Evolutionary conservation across 2,888 invertebrate genomes (phyloP), one percentile per base, ranked within the genome.

Genomic region (Alloscopus bannaensis): DNA sequence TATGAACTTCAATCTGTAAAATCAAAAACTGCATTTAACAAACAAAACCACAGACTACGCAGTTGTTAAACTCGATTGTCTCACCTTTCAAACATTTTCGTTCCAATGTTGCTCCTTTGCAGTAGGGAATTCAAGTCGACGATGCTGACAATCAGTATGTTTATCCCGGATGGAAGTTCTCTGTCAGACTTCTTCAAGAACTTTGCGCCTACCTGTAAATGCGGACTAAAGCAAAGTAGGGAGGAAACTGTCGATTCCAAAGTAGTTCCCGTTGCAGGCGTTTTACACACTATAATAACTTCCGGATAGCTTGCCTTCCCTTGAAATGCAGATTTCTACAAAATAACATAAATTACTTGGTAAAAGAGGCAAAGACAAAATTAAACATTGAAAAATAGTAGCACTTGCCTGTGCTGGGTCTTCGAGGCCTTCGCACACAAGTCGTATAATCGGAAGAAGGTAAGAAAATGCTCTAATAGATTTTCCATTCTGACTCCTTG

Each of bases 61-160:
- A 36, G 36, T 8, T 36, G 36, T 36, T 36, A 36, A 36, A 36
- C 3, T 45, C 6, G 18, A 45, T 11, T n/a, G 45, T 45, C 42
- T 24, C 18, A 59, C 59, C 20, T 59, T 1, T 59, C 59, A 29
- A 29, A 31, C 1, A 55, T n/a, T n/a, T n/a, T n/a, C n/a, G n/a
- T n/a, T n/a, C n/a, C n/a, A n/a, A n/a, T 13, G 47, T 47, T 47
- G 11, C 18, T 47, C 4, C 11, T 13, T 0, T 45, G 13, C 28
- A 75, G 11, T 0, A 66, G n/a, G 0, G 11, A 4, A 47, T n/a
- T 45, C 20, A 75, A 18, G 24, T 66, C 31, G 1, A 45, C 1
- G 16, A 75, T 31, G 3, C 66, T 75, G 3, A 18, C 36, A 4
- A 75, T 75, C 0, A 75, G 22, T 16, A 75, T 68, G 20, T 24